A percentile compares a stretch with the other conserved stretches of the same genome.
Evolutionary conservation across 2,113 vertebrate species (phyloP).

Genomic region (Limnothrissa miodon): DNA sequence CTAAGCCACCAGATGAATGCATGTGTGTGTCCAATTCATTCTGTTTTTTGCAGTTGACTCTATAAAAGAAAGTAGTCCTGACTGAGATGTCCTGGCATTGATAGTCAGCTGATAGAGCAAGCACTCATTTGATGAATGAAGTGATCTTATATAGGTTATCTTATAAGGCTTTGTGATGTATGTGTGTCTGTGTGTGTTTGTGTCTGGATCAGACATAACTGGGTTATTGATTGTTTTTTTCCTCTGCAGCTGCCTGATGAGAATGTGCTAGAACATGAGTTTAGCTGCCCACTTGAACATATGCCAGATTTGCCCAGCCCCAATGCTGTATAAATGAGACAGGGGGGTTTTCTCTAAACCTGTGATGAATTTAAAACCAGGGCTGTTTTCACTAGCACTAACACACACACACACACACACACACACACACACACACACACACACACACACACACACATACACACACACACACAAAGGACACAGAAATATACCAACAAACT

Average conservation of each 20-base stretch:
- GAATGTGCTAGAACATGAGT: constrained; percentile 6
- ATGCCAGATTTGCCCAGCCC: neutral
- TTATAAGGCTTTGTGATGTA: too few species aligned
- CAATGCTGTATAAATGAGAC: neutral
- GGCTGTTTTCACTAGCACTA: neutral
- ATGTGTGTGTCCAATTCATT: too few species aligned
- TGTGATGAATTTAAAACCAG: neutral
- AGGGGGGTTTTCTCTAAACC: neutral
- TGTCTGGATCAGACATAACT: neutral
- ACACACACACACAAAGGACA: neutral
- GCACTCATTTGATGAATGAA: too few species aligned
- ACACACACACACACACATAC: neutral
- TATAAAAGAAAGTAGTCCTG: too few species aligned
- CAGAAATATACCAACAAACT: neutral
- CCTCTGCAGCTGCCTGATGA: neutral
- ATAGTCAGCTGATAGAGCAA: too few species aligned
- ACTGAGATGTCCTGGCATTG: too few species aligned
- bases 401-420: neutral
- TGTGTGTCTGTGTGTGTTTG: too few species aligned
- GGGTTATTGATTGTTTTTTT: neutral
- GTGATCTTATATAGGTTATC: too few species aligned
- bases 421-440: neutral
- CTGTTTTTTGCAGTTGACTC: too few species aligned
- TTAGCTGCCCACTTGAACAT: neutral
- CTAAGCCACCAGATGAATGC: too few species aligned